Evolutionary conservation across 2,888 invertebrate species (phyloP), one percentile per base, ranked within the genome.

Genomic region (Lasius fuliginosus): DNA sequence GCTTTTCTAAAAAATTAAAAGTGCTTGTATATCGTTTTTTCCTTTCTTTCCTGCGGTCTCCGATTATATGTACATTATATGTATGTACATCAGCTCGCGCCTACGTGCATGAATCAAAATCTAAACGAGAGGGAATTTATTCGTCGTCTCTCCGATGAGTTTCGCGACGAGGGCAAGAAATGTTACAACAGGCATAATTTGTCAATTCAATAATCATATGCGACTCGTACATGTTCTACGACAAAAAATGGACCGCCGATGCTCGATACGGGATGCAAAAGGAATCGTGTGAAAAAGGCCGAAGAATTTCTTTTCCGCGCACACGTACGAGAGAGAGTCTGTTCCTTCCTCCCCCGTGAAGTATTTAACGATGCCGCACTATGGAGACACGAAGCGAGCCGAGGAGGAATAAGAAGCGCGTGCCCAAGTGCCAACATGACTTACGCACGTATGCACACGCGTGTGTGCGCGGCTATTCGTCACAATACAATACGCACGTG

Each of bases 351-450:
- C 77, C 82, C 76, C 85, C 84, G 83, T 71, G 30, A 87, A 91
- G 89, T 92, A 86, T 91, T 91, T 91, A 92, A 92, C 91, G 90
- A 92, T 81, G 85, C 84, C 85, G 79, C 73, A 75, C 71, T 64
- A 69, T 68, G 65, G 71, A 83, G 84, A 67, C 46, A 84, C 49
- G 75, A 79, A 84, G 62, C 42, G 82, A 79, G 49, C 53, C 46
- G 33, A 64, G 23, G 88, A 90, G 88, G 82, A 86, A 88, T 87
- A 92, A 92, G 91, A 90, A 92, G 93, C 93, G 94, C 94, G 94
- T 94, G 94, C 93, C 92, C 91, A 94, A 94, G 94, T 94, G 92
- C 93, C 93, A 92, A 92, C 91, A 91, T 82, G 87, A 89, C 90
- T 92, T 90, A 90, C 88, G 89, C 87, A 89, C 90, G 92, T 89